Base-by-base conservation (phyloP, 2,797 vertebrate species). In the Paramormyrops hopkinsi region DNA sequence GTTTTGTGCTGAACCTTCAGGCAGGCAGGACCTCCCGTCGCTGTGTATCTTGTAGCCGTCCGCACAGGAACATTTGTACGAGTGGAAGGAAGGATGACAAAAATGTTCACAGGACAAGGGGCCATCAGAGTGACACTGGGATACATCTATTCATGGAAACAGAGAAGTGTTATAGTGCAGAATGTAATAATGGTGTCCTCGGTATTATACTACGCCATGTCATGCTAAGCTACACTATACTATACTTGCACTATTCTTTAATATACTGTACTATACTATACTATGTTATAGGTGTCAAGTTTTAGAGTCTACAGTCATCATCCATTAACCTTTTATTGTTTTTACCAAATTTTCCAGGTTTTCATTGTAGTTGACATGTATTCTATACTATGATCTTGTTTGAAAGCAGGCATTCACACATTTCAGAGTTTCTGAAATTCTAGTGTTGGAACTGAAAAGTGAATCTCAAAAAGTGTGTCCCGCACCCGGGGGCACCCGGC, bases 91-190 rank as follows among this genome's bases (percentile, higher is more conserved):
- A 0, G 94, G 95, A 3, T 93, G 95, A 93, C 98, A 99, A 91
- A 97, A 96, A 88, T 99, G 98, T 44, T 98, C 95, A 84, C 98
- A 99, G 0, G 96, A 96, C 0, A 86, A 3, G 0, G 94, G 93
- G 0, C 95, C 96, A 0, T 65, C 69, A 0, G 94, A 94, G 1
- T 94, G 95, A 92, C 98, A 98, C 92, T 96, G 93, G 0, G 94
- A 93, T 53, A 94, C 92, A 88, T 95, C 97, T 98, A 91, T 87
- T 89, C 88, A 90, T n/a, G 1, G 7, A 84, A 50, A 84, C 54
- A 88, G 9, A 53, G 5, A 33, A 9, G 82, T 9, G n/a, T 29
- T 51, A 48, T 25, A 41, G 41, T 46, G 76, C 76, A 41, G 44
- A 41, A 17, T 41, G 5, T 46, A 22, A 29, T n/a, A 22, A 84